These are phyloP conservation scores for Drosophila subquinaria DNA, from an alignment of 2,888 invertebrate genomes.

Conservation along the genomic window DNA sequence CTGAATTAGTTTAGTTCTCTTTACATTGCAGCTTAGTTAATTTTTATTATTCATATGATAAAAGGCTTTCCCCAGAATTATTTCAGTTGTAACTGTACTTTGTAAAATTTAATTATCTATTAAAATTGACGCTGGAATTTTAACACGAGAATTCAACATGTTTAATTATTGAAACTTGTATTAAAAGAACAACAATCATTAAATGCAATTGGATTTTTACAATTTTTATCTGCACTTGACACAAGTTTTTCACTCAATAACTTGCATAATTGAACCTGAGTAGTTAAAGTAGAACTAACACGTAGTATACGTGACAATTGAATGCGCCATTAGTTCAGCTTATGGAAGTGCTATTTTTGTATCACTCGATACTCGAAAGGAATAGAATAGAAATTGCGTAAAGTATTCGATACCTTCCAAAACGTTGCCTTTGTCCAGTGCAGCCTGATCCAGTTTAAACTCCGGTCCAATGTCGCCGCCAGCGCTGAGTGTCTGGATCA, in stretches of 20 bases:
- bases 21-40: not conserved
- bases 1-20: not conserved
- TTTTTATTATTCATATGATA: not conserved
- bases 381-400: not conserved
- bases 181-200: conserved; percentile 12
- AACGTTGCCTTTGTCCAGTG: conserved; percentile 10
- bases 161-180: not conserved
- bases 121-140: not conserved
- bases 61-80: not conserved
- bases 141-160: not conserved
- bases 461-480: conserved; percentile 76
- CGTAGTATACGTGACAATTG: conserved; percentile 33
- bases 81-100: not conserved
- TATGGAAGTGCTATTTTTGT: not conserved
- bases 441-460: conserved; percentile 43
- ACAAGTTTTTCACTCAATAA: conserved; percentile 10
- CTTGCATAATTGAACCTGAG: conserved; percentile 45
- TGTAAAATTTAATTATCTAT: not conserved
- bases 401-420: conserved; percentile 64
- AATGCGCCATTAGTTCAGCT: conserved; percentile 32
- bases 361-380: not conserved
- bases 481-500: conserved; percentile 69
- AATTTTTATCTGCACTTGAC: conserved; percentile 7
- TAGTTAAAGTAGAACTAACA: conserved; percentile 45
- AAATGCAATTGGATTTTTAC: not conserved